Evolutionary conservation across 1,140 invertebrate genomes (phyloP).

Genomic region (Ostrea edulis): DNA sequence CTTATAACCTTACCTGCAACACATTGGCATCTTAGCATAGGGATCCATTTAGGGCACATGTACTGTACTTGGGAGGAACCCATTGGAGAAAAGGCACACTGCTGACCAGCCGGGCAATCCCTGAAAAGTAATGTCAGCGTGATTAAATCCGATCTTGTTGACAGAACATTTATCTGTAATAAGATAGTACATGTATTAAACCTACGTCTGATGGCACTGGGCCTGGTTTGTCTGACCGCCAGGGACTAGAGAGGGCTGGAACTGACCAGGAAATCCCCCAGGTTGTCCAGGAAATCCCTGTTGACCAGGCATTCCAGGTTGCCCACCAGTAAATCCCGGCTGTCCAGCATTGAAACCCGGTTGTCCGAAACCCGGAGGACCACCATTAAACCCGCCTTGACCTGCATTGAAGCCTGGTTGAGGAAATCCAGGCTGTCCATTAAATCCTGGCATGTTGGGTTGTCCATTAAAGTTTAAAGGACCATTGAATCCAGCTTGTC

Average conservation of each 20-base stretch:
- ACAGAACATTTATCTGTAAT: not conserved
- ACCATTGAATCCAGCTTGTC: constrained; percentile 1
- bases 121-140: constrained; percentile 12
- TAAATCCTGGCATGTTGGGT: constrained; percentile 34
- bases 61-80: constrained; percentile 30
- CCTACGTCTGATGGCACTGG: constrained; percentile 40
- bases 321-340: not conserved
- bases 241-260: constrained; percentile 31
- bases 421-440: constrained; percentile 30
- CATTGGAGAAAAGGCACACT: constrained; percentile 49
- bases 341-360: constrained; percentile 6
- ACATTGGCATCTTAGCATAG: constrained; percentile 46
- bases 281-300: constrained; percentile 24
- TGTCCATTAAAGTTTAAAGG: constrained; percentile 3
- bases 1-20: constrained; percentile 36
- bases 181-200: not conserved
- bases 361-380: not conserved
- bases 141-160: not conserved
- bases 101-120: constrained; percentile 48
- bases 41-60: constrained; percentile 55
- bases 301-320: not conserved
- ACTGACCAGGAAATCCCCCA: constrained; percentile 20
- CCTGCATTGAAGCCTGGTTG: not conserved
- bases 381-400: not conserved
- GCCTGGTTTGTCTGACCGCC: constrained; percentile 23